Base-by-base conservation (phyloP, 2,797 vertebrate species). In the Pogoniulus pusillus region DNA sequence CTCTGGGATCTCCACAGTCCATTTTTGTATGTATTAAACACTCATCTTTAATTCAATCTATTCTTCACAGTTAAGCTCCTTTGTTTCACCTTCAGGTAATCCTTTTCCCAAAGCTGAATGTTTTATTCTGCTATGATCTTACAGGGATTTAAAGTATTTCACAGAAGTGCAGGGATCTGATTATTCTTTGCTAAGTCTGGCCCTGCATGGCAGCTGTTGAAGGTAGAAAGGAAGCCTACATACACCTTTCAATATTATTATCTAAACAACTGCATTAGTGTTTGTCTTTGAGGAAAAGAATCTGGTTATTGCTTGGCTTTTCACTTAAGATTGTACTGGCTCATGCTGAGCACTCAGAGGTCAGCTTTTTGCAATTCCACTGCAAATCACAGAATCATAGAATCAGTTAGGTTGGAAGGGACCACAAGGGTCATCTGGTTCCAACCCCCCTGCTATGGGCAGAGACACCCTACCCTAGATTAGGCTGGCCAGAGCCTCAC, bases 81-180 rank as follows among this genome's bases (percentile, higher is more conserved):
- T 72, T 85, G 63, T 85, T 95, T 90, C 76, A 89, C 66, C 53
- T 90, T 89, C 39, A 85, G 47, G 23, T 75, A 89, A 90, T 91
- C 53, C 37, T 16, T 85, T 82, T 64, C 63, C 55, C 35, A 75
- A 69, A 89, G 45, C 65, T 72, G 37, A 54, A 54, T 74, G 27
- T 43, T 86, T 7, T 49, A 41, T 74, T 81, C 57, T 84, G 10
- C 39, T 78, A 53, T 84, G 80, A 65, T 60, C 32, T 6, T 54
- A 34, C 15, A 37, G 29, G 22, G 16, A 29, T 87, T 82, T 79
- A 41, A 66, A 29, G 18, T 60, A 58, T 82, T 87, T 89, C 69
- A 76, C 30, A 55, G 57, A 82, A 71, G 14, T 20, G 13, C 45
- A 6, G 54, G 47, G 27, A 59, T 60, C 49, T 78, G 30, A 66